Evolutionary conservation across 2,113 vertebrate species (phyloP).

Genomic region (Ceratotherium simum): DNA sequence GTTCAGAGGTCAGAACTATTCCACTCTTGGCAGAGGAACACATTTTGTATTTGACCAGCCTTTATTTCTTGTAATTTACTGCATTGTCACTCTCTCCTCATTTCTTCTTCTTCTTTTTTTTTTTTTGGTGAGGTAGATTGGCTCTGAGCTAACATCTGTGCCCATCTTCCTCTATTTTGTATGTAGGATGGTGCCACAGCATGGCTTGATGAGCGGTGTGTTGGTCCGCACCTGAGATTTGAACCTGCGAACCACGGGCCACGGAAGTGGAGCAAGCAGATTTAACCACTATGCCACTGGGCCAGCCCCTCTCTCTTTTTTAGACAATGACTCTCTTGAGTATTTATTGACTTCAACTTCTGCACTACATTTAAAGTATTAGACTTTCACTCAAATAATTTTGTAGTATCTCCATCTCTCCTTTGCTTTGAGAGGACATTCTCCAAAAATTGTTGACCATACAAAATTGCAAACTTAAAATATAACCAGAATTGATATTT

Average conservation of each 20-base stretch:
- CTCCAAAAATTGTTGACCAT: neutral
- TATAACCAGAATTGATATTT: neutral
- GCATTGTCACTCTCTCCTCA: neutral
- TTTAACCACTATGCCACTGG: no score
- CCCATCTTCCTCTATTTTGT: no score
- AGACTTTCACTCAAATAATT: neutral
- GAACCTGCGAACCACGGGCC: no score
- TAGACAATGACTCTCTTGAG: neutral
- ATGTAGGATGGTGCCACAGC: no score
- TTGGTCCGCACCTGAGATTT: no score
- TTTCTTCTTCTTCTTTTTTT: neutral
- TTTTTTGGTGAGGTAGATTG: no score
- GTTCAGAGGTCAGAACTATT: neutral
- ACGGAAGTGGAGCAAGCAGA: no score
- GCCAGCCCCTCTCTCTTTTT: neutral
- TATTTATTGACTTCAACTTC: neutral
- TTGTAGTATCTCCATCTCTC: neutral
- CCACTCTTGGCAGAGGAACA: neutral
- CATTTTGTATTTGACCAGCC: neutral
- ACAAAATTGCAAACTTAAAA: conserved; percentile 26
- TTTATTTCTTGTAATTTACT: neutral
- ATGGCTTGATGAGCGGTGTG: no score
- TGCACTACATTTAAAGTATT: neutral
- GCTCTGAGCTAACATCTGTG: no score
- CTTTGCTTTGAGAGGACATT: neutral